These are phyloP conservation scores for Oophaga pumilio DNA, from an alignment of 2,113 vertebrate genomes.

Conservation along the genomic window DNA sequence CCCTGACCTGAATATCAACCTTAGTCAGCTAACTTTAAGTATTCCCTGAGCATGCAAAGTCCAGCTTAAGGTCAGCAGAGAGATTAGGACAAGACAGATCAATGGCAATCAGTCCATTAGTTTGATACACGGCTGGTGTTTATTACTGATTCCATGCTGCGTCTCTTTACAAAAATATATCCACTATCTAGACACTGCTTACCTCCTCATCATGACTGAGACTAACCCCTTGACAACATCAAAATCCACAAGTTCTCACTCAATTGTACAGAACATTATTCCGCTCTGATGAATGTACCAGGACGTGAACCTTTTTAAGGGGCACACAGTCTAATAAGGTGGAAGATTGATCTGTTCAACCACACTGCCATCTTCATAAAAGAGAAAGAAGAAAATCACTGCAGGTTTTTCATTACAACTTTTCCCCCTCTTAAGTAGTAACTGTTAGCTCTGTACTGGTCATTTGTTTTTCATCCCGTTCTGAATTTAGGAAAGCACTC, in stretches of 20 bases:
- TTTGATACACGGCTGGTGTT: constrained; percentile 2
- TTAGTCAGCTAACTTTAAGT: constrained; percentile 19
- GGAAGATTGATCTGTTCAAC: constrained; percentile 50
- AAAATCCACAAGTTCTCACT: constrained; percentile 43
- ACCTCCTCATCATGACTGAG: constrained; percentile 31
- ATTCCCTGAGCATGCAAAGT: constrained; percentile 47
- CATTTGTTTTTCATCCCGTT: not conserved
- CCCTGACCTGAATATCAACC: constrained; percentile 15
- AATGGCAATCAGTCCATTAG: constrained; percentile 33
- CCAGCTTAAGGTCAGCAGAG: constrained; percentile 28
- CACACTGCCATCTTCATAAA: constrained; percentile 18
- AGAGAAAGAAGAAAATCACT: constrained; percentile 54
- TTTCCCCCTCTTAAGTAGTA: constrained; percentile 39
- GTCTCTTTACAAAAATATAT: constrained; percentile 42
- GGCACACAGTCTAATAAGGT: constrained; percentile 53
- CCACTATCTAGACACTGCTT: constrained; percentile 37
- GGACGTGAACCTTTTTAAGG: constrained; percentile 55
- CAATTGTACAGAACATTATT: constrained; percentile 43
- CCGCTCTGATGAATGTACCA: constrained; percentile 49
- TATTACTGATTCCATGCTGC: constrained; percentile 15
- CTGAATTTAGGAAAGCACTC: not conserved
- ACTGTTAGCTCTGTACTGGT: constrained; percentile 6
- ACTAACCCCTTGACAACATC: constrained; percentile 44
- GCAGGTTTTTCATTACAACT: constrained; percentile 44
- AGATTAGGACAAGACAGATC: constrained; percentile 41